Evolutionary conservation across 2,888 invertebrate species (phyloP).

Genomic region (Drepanosiphum platanoidis): DNA sequence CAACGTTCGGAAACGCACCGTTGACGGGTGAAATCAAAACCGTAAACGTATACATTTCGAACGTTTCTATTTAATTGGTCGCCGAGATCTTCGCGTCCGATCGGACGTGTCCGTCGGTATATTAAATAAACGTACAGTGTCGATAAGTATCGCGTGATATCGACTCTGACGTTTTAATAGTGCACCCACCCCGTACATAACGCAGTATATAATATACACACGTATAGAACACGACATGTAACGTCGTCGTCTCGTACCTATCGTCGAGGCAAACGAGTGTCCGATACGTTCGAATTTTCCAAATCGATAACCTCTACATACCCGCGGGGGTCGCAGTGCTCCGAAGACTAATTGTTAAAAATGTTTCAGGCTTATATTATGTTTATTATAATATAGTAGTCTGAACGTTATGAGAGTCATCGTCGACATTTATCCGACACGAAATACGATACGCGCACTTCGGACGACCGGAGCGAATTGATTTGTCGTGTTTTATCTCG

Average conservation of each 20-base stretch:
- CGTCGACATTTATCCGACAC: not conserved
- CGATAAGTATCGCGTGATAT: constrained; percentile 33
- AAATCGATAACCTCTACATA: not conserved
- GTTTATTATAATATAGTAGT: no score
- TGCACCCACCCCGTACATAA: not conserved
- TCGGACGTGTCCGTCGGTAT: constrained; percentile 25
- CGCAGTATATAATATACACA: no score
- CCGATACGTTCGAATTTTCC: constrained; percentile 1
- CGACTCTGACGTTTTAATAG: not conserved
- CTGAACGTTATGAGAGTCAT: not conserved
- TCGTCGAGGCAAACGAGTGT: not conserved
- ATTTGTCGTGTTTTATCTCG: no score
- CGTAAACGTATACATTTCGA: constrained; percentile 4
- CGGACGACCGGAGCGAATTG: no score
- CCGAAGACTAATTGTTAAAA: not conserved
- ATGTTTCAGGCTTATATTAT: not conserved
- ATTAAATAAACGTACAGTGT: no score
- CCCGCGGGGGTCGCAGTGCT: not conserved
- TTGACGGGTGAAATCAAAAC: constrained; percentile 26
- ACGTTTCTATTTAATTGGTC: constrained; percentile 48
- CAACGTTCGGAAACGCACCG: not conserved
- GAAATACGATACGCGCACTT: constrained; percentile 1
- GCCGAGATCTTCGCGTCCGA: constrained; percentile 31
- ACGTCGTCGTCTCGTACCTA: not conserved
- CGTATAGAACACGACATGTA: not conserved